Evolutionary conservation across 2,113 vertebrate genomes (phyloP).

Genomic region (Salvelinus alpinus): DNA sequence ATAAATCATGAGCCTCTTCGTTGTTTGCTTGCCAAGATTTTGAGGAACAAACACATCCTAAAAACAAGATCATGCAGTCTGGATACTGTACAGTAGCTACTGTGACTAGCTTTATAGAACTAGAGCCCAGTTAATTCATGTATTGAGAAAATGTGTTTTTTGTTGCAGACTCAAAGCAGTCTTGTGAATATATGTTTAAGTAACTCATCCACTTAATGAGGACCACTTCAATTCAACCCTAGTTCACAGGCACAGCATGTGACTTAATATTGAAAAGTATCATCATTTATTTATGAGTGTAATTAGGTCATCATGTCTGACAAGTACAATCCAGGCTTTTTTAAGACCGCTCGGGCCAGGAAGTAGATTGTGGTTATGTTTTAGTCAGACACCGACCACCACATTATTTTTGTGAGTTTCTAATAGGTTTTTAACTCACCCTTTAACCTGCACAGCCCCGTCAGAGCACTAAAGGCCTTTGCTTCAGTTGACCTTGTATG

Average conservation of each 20-base stretch:
- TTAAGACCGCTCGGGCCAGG: conserved; percentile 77
- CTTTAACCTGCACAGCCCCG: conserved; percentile 10
- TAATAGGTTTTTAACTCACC: conserved; percentile 36
- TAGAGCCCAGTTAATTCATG: neutral
- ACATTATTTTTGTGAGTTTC: conserved; percentile 35
- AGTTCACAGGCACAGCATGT: conserved; percentile 82
- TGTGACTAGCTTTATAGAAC: neutral
- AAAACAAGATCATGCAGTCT: neutral
- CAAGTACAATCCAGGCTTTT: conserved; percentile 79
- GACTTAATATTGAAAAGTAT: conserved; percentile 84
- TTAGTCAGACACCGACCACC: conserved; percentile 39
- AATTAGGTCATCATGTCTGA: conserved; percentile 85
- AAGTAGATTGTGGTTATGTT: conserved; percentile 71
- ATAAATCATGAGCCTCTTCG: conserved; percentile 74
- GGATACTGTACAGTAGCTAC: neutral
- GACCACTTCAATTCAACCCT: conserved; percentile 81
- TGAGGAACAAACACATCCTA: conserved; percentile 44
- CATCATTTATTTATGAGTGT: conserved; percentile 89
- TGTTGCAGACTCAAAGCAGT: too few species aligned
- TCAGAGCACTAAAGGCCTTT: neutral
- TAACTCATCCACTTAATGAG: conserved; percentile 67
- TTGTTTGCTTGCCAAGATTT: conserved; percentile 46
- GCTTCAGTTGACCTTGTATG: neutral
- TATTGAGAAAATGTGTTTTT: neutral
- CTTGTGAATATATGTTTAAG: neutral